Evolutionary conservation across 2,888 invertebrate genomes (phyloP), one percentile per base, ranked within the genome.

Genomic region (Dasypogon diadema): DNA sequence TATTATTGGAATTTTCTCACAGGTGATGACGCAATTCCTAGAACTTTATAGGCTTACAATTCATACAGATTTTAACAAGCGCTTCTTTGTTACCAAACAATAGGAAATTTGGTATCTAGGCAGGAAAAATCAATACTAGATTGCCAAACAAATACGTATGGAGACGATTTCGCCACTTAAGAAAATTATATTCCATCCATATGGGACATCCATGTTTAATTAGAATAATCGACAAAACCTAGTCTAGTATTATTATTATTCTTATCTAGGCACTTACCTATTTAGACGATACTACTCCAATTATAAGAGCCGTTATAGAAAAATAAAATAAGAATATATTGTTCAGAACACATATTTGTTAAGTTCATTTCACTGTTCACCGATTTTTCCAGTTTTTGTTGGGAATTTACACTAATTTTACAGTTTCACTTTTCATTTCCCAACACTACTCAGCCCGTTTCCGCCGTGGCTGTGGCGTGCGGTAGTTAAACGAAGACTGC

Each of bases 251-350:
- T n/a, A n/a, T n/a, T n/a, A n/a, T n/a, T n/a, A n/a, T n/a, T n/a
- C n/a, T n/a, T 2, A 16, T 14, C 5, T 30, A 8, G 26, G 37
- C 37, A 60, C 16, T 60, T 60, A 60, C 60, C 60, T 26, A 60
- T 68, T 70, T 70, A 70, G 75, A 81, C 79, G 80, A 83, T 84
- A 82, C 83, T 83, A 85, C 82, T 85, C 85, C 86, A 86, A 85
- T 86, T 86, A 81, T 85, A 85, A 77, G 85, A 85, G 81, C 86
- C 86, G 83, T 85, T 86, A 79, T 86, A 86, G 83, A 84, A 86
- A 85, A 86, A 85, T 81, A 86, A 85, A 83, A 85, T 86, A 83
- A 85, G 83, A 82, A 85, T 85, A 81, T 85, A 84, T 82, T 83
- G 82, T 83, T 83, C 83, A 77, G 81, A 81, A 82, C 84, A 83